These are phyloP conservation scores for Notothenia rossii DNA, from an alignment of 2,113 vertebrate genomes.

Conservation along the genomic window DNA sequence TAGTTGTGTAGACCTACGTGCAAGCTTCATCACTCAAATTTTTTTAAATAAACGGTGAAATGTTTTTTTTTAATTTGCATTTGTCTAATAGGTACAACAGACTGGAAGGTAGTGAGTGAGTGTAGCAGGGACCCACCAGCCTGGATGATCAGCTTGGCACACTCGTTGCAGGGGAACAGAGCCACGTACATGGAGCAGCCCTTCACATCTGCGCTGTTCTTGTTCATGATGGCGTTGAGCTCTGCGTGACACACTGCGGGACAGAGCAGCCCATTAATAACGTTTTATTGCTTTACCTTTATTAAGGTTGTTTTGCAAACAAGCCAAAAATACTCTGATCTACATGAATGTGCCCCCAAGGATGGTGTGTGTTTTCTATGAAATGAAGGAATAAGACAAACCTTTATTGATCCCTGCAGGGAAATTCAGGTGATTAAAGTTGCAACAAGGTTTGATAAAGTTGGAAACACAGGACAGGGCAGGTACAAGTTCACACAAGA, in stretches of 20 bases:
- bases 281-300: neutral
- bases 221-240: constrained; percentile 98
- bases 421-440: no score
- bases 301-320: neutral
- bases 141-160: constrained; percentile 98
- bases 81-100: no score
- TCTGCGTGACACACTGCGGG: constrained; percentile 94
- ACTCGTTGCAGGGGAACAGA: constrained; percentile 98
- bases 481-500: no score
- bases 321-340: neutral
- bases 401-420: no score
- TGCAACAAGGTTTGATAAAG: no score
- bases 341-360: no score
- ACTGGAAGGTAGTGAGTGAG: neutral
- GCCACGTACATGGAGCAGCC: constrained; percentile 96
- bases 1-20: no score
- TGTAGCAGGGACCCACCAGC: constrained; percentile 83
- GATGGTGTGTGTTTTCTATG: neutral
- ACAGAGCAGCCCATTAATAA: neutral
- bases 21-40: no score
- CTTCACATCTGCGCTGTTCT: constrained; percentile 95
- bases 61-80: no score
- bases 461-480: no score
- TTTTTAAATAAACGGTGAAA: no score
- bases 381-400: neutral